phyloP scores from a whole-genome alignment of 2,113 vertebrate species.

The Notarius quadriscutis region DNA sequence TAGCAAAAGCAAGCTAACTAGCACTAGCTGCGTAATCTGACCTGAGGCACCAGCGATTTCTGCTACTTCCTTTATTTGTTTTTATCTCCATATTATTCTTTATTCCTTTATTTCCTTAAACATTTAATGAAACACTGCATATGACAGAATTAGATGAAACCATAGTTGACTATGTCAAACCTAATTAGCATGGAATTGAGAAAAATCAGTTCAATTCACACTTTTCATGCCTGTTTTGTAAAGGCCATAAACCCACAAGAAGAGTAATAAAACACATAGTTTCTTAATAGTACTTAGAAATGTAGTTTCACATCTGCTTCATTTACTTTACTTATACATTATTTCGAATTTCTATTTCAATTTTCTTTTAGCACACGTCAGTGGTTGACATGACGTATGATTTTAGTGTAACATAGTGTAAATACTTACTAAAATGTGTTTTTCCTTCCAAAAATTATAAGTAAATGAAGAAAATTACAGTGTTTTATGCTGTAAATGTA shows the following conservation, averaged over 20 bases:
- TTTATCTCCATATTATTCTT: too few species aligned
- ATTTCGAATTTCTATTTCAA: not conserved
- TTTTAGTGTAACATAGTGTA: too few species aligned
- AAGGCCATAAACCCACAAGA: not conserved
- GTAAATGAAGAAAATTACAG: too few species aligned
- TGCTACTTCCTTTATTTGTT: not conserved
- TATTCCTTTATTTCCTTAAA: not conserved
- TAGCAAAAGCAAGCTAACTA: not conserved
- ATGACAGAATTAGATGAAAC: not conserved
- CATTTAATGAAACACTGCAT: not conserved
- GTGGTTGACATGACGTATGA: too few species aligned
- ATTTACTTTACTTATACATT: not conserved
- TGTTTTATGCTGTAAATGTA: too few species aligned
- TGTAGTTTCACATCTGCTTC: not conserved
- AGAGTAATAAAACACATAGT: not conserved
- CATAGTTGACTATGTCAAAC: too few species aligned
- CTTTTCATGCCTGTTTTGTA: not conserved
- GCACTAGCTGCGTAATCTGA: not conserved
- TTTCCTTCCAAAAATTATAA: too few species aligned
- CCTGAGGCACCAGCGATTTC: not conserved
- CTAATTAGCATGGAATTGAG: not conserved
- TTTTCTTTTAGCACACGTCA: not conserved
- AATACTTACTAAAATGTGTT: too few species aligned
- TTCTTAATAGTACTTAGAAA: not conserved
- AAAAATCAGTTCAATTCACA: not conserved